Evolutionary conservation across 2,797 vertebrate genomes (phyloP).

Genomic region (Ateles fusciceps): DNA sequence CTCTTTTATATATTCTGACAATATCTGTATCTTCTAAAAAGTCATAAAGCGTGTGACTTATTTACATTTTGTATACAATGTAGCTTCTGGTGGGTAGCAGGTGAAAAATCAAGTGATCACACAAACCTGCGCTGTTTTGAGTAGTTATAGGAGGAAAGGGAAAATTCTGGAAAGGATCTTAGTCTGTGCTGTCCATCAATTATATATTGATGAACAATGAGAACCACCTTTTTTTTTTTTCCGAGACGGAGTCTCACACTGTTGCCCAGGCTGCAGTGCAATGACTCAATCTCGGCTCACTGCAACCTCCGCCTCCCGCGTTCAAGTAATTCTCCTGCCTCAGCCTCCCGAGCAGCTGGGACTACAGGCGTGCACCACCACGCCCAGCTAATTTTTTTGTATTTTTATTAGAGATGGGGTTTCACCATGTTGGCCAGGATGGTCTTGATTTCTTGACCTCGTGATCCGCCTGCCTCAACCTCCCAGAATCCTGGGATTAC

Average conservation of each 20-base stretch:
- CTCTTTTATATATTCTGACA: not conserved
- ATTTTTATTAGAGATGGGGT: too few relatives aligned
- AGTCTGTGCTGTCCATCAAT: not conserved
- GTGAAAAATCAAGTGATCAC: not conserved
- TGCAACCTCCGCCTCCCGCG: too few relatives aligned
- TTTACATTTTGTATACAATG: not conserved
- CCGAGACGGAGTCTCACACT: rapidly evolving
- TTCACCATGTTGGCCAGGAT: too few relatives aligned
- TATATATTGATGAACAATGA: not conserved
- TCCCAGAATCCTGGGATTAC: too few relatives aligned
- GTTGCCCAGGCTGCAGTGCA: too few relatives aligned
- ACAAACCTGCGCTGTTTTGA: not conserved
- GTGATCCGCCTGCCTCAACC: too few relatives aligned
- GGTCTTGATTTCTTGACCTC: too few relatives aligned
- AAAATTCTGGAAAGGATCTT: not conserved
- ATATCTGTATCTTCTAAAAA: not conserved
- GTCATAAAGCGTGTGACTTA: not conserved
- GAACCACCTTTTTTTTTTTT: not conserved
- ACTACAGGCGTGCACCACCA: too few relatives aligned
- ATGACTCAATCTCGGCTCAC: too few relatives aligned
- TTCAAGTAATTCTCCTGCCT: too few relatives aligned
- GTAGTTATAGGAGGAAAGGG: not conserved
- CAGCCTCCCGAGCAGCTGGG: too few relatives aligned
- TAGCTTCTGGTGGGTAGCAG: not conserved
- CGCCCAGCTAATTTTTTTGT: too few relatives aligned